Evolutionary conservation across 1,140 invertebrate species (phyloP).

Genomic region (Oncopodura yosiiana): DNA sequence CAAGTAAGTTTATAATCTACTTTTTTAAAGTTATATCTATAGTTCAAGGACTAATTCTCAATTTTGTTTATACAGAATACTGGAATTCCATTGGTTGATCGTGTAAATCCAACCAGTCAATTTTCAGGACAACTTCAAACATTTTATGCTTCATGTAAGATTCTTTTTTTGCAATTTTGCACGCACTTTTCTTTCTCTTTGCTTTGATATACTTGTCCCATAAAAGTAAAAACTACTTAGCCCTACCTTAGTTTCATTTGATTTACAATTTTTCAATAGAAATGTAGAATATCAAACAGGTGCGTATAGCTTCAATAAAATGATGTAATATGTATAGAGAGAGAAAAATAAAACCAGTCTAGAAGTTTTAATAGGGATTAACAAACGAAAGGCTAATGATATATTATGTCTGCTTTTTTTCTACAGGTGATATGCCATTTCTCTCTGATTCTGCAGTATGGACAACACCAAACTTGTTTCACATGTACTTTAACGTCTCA

Average conservation of each 20-base stretch:
- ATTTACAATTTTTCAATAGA: not conserved
- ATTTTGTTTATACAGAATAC: not conserved
- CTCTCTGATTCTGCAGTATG: slow-evolving; percentile 21
- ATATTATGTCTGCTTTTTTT: not conserved
- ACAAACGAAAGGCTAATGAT: not conserved
- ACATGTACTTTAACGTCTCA: slow-evolving; percentile 26
- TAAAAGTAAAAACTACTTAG: no score
- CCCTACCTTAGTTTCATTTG: not conserved
- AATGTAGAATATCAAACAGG: not conserved
- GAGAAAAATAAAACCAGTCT: not conserved
- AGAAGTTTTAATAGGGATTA: not conserved
- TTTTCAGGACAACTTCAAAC: slow-evolving; percentile 21
- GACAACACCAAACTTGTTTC: slow-evolving; percentile 20
- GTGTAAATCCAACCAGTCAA: not conserved
- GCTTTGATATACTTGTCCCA: not conserved
- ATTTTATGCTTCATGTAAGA: slow-evolving; percentile 22
- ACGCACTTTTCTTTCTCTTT: not conserved
- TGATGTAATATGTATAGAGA: not conserved
- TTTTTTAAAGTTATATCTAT: not conserved
- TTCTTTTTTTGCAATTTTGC: not conserved
- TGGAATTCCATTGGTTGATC: not conserved
- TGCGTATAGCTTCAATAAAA: not conserved
- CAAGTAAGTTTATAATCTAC: not conserved
- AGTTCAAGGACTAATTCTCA: not conserved
- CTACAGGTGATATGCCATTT: slow-evolving; percentile 17